These are phyloP conservation scores for Mesitornis unicolor DNA, from an alignment of 2,113 vertebrate genomes.

Conservation along the genomic window DNA sequence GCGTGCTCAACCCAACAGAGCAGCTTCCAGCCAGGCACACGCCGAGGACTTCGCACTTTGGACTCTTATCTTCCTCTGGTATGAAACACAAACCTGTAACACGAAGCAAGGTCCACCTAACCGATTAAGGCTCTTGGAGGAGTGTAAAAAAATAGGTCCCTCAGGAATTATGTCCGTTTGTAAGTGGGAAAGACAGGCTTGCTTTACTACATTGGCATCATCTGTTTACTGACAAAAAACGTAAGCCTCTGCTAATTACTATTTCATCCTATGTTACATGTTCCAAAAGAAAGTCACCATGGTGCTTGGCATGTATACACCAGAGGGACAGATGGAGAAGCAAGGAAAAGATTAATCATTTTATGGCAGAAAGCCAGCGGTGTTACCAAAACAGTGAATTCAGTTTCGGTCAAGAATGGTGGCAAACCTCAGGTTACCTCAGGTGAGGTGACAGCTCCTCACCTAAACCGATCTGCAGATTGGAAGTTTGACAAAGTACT, in stretches of 20 bases:
- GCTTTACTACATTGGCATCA: constrained; percentile 43
- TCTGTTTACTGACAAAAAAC: constrained; percentile 52
- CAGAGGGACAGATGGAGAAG: constrained; percentile 60
- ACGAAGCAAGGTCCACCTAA: constrained; percentile 19
- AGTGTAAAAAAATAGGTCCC: background rate
- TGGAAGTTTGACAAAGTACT: background rate
- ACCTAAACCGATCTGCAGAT: background rate
- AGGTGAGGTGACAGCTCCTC: background rate
- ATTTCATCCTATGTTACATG: background rate
- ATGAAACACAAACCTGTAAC: background rate
- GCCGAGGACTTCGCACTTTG: background rate
- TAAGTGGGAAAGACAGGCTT: background rate
- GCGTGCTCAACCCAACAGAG: background rate
- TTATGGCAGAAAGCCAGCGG: constrained; percentile 28
- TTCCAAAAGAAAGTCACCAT: constrained; percentile 41
- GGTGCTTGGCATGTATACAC: background rate
- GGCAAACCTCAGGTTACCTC: background rate
- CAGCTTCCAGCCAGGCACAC: background rate
- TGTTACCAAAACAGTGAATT: background rate
- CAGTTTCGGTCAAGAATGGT: background rate
- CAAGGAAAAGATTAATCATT: constrained; percentile 62
- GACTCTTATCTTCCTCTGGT: constrained; percentile 23
- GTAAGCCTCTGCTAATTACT: constrained; percentile 17
- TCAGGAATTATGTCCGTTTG: background rate
- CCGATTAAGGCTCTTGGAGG: rapidly evolving